Percentiles rank a stretch among this genome's conserved stretches.
Conservation (phyloP, 2,113 vertebrate genomes). For the Notarius lentiginosus region DNA sequence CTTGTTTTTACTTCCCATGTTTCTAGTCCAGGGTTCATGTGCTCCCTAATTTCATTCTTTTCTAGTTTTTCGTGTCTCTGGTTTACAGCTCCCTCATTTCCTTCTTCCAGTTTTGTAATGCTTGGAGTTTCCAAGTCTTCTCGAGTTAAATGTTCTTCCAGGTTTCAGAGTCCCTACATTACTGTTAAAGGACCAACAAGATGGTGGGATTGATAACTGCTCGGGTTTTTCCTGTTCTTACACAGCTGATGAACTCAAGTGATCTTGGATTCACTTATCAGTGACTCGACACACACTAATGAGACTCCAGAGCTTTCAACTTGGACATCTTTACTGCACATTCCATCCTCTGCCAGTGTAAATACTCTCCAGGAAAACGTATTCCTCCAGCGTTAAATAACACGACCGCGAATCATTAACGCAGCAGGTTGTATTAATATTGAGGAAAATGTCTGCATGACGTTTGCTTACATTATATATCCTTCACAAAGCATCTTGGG, state of each 20-base stretch:
- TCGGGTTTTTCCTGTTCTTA: neutral
- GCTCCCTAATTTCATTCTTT: neutral
- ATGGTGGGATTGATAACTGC: neutral
- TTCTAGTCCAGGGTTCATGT: neutral
- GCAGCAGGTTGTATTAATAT: neutral
- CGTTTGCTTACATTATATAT: neutral
- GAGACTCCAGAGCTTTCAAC: neutral
- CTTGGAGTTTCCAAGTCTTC: neutral
- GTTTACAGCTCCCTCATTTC: neutral
- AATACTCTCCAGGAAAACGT: neutral
- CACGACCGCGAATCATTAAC: neutral
- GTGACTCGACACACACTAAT: conserved; percentile 5
- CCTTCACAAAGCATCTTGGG: conserved; percentile 8
- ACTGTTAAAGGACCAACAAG: neutral
- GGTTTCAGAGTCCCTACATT: neutral
- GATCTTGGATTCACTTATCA: neutral
- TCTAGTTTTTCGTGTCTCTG: neutral
- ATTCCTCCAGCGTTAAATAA: neutral
- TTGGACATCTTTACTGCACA: neutral
- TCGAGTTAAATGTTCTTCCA: neutral
- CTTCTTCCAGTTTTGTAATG: neutral
- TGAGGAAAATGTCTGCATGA: neutral
- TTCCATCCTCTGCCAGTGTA: conserved; percentile 4
- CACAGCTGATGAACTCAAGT: neutral
- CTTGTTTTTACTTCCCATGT: too few species aligned